These are phyloP conservation scores for Cynopterus brachyotis DNA, from an alignment of 2,113 vertebrate species.

Conservation along the genomic window DNA sequence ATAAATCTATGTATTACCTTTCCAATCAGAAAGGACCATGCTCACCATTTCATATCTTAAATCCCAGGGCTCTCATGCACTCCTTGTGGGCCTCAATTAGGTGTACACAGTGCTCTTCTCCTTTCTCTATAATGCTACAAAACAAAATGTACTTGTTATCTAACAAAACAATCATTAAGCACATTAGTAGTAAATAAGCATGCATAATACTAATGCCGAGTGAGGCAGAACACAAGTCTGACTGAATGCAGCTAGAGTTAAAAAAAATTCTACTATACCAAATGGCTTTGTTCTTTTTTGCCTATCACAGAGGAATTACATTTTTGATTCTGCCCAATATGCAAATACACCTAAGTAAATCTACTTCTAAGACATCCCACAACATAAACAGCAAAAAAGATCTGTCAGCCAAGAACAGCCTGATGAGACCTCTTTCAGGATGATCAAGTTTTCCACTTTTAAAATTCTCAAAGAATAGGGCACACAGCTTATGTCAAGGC, in stretches of 20 bases:
- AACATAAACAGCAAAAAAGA: constrained; percentile 14
- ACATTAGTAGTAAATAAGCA: not conserved
- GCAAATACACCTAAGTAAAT: constrained; percentile 23
- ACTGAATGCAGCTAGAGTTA: not conserved
- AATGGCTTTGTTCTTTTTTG: not conserved
- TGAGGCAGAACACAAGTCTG: not conserved
- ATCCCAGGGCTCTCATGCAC: constrained; percentile 97
- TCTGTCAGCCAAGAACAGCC: not conserved
- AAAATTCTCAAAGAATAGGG: not conserved
- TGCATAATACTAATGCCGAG: not conserved
- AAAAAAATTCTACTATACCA: not conserved
- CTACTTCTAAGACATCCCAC: not conserved
- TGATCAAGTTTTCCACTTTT: not conserved
- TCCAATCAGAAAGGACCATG: constrained; percentile 56
- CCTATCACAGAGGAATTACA: not conserved
- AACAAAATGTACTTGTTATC: constrained; percentile 62
- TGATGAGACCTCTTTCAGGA: not conserved
- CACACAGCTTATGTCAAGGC: not conserved
- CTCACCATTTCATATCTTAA: constrained; percentile 89
- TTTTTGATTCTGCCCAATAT: not conserved
- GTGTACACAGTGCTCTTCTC: constrained; percentile 92
- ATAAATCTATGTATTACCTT: not conserved
- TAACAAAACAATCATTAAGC: not conserved
- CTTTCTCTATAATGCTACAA: constrained; percentile 96
- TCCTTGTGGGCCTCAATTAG: constrained; percentile 98